Percentiles rank a stretch among this genome's conserved stretches.
Evolutionary conservation across 2,113 vertebrate species (phyloP).

Genomic region (Galemys pyrenaicus): DNA sequence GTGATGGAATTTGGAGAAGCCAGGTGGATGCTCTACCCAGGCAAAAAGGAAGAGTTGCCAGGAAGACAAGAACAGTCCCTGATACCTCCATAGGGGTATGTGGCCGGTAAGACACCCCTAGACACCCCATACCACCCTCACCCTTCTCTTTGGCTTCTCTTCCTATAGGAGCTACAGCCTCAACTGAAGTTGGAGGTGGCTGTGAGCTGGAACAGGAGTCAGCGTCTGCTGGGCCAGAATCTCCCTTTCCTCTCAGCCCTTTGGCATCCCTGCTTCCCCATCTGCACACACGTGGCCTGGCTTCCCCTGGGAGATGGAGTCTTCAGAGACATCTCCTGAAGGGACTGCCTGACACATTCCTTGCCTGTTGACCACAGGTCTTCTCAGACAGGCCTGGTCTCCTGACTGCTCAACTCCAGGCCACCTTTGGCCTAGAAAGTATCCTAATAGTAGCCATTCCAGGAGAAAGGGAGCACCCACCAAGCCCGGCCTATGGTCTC

Average conservation of each 20-base stretch:
- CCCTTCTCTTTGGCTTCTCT: not conserved
- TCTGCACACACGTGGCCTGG: not conserved
- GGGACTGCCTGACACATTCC: not conserved
- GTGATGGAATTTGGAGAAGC: not conserved
- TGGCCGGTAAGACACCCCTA: not conserved
- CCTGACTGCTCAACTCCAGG: not conserved
- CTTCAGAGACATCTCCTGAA: not conserved
- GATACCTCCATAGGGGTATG: not conserved
- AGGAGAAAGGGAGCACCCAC: not conserved
- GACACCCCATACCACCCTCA: not conserved
- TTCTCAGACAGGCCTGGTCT: not conserved
- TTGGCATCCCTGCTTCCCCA: not conserved
- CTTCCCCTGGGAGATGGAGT: not conserved
- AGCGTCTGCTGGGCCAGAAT: not conserved
- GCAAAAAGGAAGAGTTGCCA: not conserved
- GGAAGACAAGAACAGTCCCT: not conserved
- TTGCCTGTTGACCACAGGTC: not conserved
- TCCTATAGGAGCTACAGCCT: constrained; percentile 72
- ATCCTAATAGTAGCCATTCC: not conserved
- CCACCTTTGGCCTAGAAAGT: not conserved
- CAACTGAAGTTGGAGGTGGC: not conserved
- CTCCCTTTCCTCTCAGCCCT: not conserved
- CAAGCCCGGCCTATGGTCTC: not conserved
- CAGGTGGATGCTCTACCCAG: not conserved
- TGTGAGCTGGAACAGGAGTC: not conserved